Evolutionary conservation across 2,797 vertebrate species (phyloP), one percentile per base, ranked within the genome.

Genomic region (Channallabes apus): DNA sequence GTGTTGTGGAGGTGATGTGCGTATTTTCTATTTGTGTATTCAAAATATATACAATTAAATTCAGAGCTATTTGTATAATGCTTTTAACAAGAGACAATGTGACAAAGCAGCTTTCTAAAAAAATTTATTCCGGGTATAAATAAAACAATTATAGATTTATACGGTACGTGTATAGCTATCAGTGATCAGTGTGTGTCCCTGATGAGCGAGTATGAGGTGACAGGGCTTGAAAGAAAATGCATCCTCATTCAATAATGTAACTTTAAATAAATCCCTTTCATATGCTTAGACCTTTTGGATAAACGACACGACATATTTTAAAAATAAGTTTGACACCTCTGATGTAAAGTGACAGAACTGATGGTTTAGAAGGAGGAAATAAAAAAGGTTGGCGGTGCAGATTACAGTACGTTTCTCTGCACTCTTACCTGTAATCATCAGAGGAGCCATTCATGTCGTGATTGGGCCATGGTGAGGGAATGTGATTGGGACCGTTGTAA

Each of bases 371-470:
- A 27, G 24, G 38, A 75, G 27, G 9, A 4, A 41, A 24, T 4
- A 7, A 5, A 14, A 7, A 9, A 22, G 35, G 14, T 12, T 12
- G 35, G 9, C 17, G n/a, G 0, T 27, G 24, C 38, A 14, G 51
- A 29, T 35, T 2, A 35, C 56, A 51, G 73, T 29, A 5, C 0
- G 51, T 56, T 22, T 32, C 20, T 41, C 46, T 65, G 38, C 27
- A 35, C 32, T 71, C 93, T 93, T 83, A 96, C 95, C 94, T 94
- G 92, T 90, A 96, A 87, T 95, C 95, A 89, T 96, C 96, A 94
- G 93, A 92, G 93, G 90, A 93, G 85, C 96, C 96, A 92, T 96
- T 97, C 92, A 94, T 91, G 94, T 94, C 88, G 91, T 94, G 95
- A 92, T 94, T 93, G 90, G 94, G 91, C 96, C 96, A 96, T 88